Conservation (phyloP, 1,140 invertebrate species). For the Medauroidea extradentata region DNA sequence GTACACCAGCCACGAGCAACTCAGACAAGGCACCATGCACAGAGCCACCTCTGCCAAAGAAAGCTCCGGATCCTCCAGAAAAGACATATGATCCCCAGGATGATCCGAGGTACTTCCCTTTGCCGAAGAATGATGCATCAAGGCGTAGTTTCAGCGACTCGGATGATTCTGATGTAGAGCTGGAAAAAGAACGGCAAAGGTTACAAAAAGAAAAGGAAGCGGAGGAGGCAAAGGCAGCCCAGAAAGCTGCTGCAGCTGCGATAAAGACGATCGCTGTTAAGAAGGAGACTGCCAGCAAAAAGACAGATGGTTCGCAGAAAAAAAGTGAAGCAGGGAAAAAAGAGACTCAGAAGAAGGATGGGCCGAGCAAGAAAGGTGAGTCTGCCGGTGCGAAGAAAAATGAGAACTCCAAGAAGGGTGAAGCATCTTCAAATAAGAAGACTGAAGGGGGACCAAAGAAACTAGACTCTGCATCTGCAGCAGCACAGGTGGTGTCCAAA, state of each 20-base stretch:
- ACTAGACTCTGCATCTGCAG: conserved; percentile 24
- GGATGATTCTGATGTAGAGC: conserved; percentile 18
- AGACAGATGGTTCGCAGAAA: conserved; percentile 31
- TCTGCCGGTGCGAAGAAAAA: no score
- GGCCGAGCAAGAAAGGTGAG: conserved; percentile 5
- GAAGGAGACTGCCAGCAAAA: no score
- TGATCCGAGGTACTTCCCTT: conserved; percentile 67
- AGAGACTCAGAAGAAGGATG: conserved; percentile 44
- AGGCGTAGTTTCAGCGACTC: conserved; percentile 26
- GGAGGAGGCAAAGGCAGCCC: conserved; percentile 7
- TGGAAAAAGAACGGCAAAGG: conserved; percentile 9
- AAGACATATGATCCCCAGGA: conserved; percentile 46
- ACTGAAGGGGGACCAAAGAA: conserved; percentile 46
- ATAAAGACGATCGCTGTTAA: no score
- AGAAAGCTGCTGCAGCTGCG: neutral
- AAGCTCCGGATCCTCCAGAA: conserved; percentile 32
- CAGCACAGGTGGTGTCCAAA: neutral
- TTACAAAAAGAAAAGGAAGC: conserved; percentile 4
- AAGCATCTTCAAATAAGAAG: neutral
- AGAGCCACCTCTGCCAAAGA: conserved; percentile 26
- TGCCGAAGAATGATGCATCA: conserved; percentile 64
- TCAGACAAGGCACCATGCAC: conserved; percentile 2
- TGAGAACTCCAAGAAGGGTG: conserved; percentile 23
- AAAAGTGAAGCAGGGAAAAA: conserved; percentile 19
- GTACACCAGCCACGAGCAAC: neutral